These are phyloP conservation scores for Ametastegia equiseti DNA, from an alignment of 2,888 invertebrate genomes.

Conservation along the genomic window DNA sequence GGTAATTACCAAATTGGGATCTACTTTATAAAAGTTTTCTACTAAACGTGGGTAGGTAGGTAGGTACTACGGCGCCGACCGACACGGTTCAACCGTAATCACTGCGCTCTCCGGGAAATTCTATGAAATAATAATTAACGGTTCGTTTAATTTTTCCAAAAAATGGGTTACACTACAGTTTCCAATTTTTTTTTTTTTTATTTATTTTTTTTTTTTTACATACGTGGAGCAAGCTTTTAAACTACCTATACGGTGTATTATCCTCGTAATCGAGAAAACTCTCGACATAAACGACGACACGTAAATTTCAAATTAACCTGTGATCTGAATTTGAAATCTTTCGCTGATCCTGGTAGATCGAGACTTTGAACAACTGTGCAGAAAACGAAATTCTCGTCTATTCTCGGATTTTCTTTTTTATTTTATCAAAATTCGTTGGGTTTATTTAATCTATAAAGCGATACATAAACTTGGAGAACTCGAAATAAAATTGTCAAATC, in stretches of 20 bases:
- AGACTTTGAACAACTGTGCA: no score
- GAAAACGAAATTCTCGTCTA: no score
- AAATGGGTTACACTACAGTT: not conserved
- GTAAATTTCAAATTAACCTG: no score
- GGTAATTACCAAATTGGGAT: slow-evolving; percentile 20
- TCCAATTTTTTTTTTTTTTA: not conserved
- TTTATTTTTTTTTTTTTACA: no score
- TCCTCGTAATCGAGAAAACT: not conserved
- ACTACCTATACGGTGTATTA: not conserved
- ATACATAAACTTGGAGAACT: no score
- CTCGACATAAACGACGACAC: not conserved
- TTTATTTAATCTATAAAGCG: no score
- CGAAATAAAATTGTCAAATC: no score
- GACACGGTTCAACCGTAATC: not conserved
- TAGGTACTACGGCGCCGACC: no score
- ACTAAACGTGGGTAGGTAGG: not conserved
- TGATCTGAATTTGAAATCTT: no score
- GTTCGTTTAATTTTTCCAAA: not conserved
- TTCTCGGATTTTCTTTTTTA: no score
- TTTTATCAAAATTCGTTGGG: no score
- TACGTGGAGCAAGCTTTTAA: not conserved
- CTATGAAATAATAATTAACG: not conserved
- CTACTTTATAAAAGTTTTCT: not conserved
- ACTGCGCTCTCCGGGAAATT: not conserved
- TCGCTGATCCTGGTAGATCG: no score